A percentile compares a stretch with the other conserved stretches of the same genome.
phyloP scores from a whole-genome alignment of 2,797 vertebrate genomes.

The Tarsius wallacei region DNA sequence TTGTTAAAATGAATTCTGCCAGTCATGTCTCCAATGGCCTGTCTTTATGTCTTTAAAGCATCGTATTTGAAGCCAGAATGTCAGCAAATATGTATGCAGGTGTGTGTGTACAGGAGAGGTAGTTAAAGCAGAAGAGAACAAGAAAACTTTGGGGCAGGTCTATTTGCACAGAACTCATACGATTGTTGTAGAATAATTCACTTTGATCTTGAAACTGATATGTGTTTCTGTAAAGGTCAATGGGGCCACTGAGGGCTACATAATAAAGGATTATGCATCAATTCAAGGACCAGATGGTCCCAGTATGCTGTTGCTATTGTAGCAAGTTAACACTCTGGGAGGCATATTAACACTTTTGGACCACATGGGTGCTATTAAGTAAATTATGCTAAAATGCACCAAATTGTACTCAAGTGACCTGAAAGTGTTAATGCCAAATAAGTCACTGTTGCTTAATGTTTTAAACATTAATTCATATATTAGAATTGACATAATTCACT shows the following conservation, averaged over 20 bases:
- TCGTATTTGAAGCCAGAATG: neutral
- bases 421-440: conserved; percentile 75
- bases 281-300: conserved; percentile 72
- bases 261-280: conserved; percentile 64
- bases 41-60: conserved; percentile 21
- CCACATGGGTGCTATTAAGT: conserved; percentile 65
- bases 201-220: conserved; percentile 77
- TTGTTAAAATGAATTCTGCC: neutral
- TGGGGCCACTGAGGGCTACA: conserved; percentile 66
- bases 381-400: conserved; percentile 77
- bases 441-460: conserved; percentile 53
- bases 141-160: neutral
- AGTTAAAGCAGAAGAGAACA: neutral
- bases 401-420: conserved; percentile 75
- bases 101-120: neutral
- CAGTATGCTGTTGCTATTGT: conserved; percentile 73
- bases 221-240: conserved; percentile 76
- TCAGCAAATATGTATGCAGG: neutral
- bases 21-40: neutral
- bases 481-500: conserved; percentile 54
- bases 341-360: conserved; percentile 66
- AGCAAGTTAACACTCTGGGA: conserved; percentile 75
- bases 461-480: conserved; percentile 52
- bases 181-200: conserved; percentile 41
- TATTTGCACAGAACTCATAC: neutral